Conservation (phyloP, 2,888 invertebrate species). For the Lamellibrachia columna region DNA sequence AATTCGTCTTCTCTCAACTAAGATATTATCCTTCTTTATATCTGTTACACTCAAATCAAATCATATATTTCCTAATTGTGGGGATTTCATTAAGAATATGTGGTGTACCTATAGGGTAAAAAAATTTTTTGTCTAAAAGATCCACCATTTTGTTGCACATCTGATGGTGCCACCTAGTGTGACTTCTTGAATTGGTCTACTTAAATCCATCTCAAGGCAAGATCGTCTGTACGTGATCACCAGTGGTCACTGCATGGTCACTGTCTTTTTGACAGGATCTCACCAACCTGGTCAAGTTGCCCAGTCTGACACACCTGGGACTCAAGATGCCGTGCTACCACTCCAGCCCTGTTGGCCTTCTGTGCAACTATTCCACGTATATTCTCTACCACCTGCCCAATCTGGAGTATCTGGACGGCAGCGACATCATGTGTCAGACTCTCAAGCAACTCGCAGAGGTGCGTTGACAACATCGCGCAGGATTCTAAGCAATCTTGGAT, state of each 20-base stretch:
- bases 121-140: not conserved
- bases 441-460: constrained; percentile 63
- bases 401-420: constrained; percentile 58
- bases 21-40: too few species aligned
- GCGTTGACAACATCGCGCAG: constrained; percentile 23
- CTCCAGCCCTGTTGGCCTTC: constrained; percentile 58
- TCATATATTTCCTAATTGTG: too few species aligned
- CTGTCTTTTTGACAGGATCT: constrained; percentile 53
- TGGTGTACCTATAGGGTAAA: too few species aligned
- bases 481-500: not conserved
- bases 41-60: too few species aligned
- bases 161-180: not conserved
- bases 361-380: constrained; percentile 65
- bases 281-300: constrained; percentile 56
- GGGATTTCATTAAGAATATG: too few species aligned
- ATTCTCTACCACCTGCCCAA: constrained; percentile 63
- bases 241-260: not conserved
- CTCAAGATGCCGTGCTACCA: constrained; percentile 61
- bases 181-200: not conserved
- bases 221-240: not conserved
- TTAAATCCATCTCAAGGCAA: not conserved
- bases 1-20: not conserved
- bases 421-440: constrained; percentile 57
- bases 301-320: constrained; percentile 52
- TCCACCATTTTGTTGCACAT: constrained; percentile 14